These are phyloP conservation scores for Fukomys damarensis DNA, from an alignment of 2,113 vertebrate species.

Conservation along the genomic window DNA sequence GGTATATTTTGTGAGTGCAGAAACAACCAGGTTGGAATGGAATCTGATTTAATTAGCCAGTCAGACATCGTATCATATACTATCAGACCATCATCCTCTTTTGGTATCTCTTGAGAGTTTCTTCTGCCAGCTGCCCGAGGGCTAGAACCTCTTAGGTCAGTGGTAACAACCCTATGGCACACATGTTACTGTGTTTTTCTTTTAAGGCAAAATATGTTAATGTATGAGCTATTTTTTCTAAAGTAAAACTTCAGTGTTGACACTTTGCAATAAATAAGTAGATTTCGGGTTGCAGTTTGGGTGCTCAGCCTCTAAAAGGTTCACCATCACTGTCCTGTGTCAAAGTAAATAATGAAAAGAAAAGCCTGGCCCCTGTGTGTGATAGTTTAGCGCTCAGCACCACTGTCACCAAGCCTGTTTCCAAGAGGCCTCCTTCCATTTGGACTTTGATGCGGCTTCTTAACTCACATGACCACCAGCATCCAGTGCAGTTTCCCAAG, in stretches of 20 bases:
- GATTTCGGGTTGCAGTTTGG: not conserved
- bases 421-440: not conserved
- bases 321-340: not conserved
- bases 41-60: not conserved
- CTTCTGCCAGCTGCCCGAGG: not conserved
- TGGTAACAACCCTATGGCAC: not conserved
- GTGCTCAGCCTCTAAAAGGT: not conserved
- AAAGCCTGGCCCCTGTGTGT: not conserved
- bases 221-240: not conserved
- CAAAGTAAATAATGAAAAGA: not conserved
- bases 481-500: not conserved
- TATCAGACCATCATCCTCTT: not conserved
- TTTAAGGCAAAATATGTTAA: not conserved
- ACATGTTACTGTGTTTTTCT: not conserved
- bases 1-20: not conserved
- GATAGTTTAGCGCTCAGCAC: not conserved
- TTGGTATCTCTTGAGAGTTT: not conserved
- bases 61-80: not conserved
- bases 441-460: not conserved
- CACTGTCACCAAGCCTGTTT: not conserved
- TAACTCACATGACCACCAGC: not conserved
- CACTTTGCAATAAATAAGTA: not conserved
- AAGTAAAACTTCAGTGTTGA: not conserved
- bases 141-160: not conserved
- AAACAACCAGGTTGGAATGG: not conserved